These are phyloP conservation scores for Pedicia rivosa DNA, from an alignment of 2,888 invertebrate genomes.

Conservation along the genomic window DNA sequence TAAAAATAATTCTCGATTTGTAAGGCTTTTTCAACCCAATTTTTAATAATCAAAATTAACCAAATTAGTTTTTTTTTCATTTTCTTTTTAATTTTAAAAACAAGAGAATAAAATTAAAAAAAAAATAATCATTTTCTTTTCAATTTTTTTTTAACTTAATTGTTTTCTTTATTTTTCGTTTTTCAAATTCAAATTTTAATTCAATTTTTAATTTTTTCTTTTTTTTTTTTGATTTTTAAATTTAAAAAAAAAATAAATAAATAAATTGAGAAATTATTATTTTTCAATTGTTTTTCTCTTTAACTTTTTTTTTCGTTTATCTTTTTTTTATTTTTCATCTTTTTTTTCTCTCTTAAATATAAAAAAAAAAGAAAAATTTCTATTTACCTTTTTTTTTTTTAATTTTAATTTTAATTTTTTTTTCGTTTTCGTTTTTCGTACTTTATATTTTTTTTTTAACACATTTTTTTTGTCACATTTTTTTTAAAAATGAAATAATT, in stretches of 20 bases:
- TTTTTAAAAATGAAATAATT: background rate
- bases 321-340: background rate
- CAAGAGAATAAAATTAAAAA: slow-evolving; percentile 3
- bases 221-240: no score
- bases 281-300: background rate
- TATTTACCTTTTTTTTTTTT: background rate
- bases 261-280: background rate
- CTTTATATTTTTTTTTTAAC: background rate
- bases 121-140: slow-evolving; percentile 6
- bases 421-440: background rate
- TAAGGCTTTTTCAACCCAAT: slow-evolving; percentile 28
- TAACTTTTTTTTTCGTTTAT: background rate
- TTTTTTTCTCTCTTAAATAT: background rate
- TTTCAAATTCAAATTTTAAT: no score
- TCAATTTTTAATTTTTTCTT: no score
- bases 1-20: slow-evolving; percentile 31
- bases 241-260: background rate
- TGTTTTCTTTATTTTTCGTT: no score
- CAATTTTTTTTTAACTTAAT: no score
- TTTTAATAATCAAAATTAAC: slow-evolving; percentile 1
- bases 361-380: no score
- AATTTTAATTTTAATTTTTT: background rate
- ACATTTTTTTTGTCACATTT: no score
- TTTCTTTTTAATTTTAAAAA: slow-evolving; percentile 3
- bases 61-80: background rate